Conservation (phyloP, 2,888 invertebrate genomes). For the Polylopha cassiicola region DNA sequence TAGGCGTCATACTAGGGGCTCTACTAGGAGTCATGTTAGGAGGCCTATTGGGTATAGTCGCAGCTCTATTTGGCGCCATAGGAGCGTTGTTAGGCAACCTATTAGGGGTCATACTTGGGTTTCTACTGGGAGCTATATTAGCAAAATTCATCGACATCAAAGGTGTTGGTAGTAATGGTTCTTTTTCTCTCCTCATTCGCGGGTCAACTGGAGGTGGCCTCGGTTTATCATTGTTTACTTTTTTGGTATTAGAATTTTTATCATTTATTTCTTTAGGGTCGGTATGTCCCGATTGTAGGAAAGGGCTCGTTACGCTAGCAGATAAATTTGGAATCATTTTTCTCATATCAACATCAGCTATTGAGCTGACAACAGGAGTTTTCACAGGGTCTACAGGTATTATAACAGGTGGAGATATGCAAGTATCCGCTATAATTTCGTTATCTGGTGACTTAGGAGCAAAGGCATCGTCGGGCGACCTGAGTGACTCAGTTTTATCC, state of each 20-base stretch:
- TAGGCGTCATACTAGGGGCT: slow-evolving; percentile 28
- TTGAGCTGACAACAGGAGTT: slow-evolving; percentile 30
- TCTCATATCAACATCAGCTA: slow-evolving; percentile 62
- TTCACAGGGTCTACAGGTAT: slow-evolving; percentile 63
- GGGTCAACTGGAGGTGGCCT: slow-evolving; percentile 41
- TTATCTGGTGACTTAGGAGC: slow-evolving; percentile 65
- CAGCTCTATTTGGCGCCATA: slow-evolving; percentile 21
- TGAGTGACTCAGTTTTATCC: slow-evolving; percentile 28
- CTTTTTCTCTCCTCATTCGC: slow-evolving; percentile 45
- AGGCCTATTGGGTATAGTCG: slow-evolving; percentile 26
- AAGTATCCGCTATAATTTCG: slow-evolving; percentile 38
- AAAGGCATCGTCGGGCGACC: slow-evolving; percentile 42
- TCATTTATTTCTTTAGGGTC: no score
- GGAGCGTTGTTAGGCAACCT: slow-evolving; percentile 21
- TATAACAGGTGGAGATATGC: slow-evolving; percentile 49
- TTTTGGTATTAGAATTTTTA: no score
- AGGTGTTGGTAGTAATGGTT: slow-evolving; percentile 5
- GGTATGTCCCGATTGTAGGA: no score
- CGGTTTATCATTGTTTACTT: slow-evolving; percentile 25
- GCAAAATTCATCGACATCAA: slow-evolving; percentile 20
- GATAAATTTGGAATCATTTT: slow-evolving; percentile 34
- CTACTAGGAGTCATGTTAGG: slow-evolving; percentile 19
- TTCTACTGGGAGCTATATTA: slow-evolving; percentile 26
- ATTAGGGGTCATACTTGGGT: slow-evolving; percentile 18
- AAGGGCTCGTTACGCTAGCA: slow-evolving; percentile 13